Conservation (phyloP, 2,888 invertebrate species). For the Flexamia atlantica region DNA sequence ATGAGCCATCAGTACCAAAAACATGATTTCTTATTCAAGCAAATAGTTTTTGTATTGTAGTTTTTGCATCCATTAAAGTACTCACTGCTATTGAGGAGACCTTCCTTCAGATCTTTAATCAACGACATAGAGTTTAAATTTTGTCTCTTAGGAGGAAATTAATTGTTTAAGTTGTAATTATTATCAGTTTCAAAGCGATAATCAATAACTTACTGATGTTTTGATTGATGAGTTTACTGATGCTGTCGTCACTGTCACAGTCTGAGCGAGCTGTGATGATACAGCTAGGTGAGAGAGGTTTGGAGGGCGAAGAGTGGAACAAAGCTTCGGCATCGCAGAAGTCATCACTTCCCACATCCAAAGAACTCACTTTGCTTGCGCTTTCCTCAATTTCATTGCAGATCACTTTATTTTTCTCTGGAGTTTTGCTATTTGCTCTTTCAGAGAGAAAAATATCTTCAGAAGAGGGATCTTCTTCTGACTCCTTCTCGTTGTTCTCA, state of each 20-base stretch:
- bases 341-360: neutral
- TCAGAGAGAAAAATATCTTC: neutral
- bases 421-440: neutral
- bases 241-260: constrained; percentile 36
- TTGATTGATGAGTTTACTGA: constrained; percentile 23
- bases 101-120: no score
- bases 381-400: neutral
- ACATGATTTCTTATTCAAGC: no score
- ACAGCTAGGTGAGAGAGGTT: constrained; percentile 19
- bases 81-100: no score
- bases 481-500: neutral
- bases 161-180: no score
- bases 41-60: no score
- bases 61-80: no score
- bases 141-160: no score
- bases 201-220: constrained; percentile 22
- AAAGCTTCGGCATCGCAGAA: neutral
- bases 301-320: neutral
- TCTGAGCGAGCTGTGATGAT: constrained; percentile 22
- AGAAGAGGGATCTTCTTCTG: neutral
- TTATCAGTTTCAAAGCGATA: no score
- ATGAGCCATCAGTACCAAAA: no score
- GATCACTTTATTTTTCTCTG: neutral
- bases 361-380: neutral
- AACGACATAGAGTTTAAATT: no score